Conservation (phyloP, 2,113 vertebrate genomes). For the Halcyon senegalensis region DNA sequence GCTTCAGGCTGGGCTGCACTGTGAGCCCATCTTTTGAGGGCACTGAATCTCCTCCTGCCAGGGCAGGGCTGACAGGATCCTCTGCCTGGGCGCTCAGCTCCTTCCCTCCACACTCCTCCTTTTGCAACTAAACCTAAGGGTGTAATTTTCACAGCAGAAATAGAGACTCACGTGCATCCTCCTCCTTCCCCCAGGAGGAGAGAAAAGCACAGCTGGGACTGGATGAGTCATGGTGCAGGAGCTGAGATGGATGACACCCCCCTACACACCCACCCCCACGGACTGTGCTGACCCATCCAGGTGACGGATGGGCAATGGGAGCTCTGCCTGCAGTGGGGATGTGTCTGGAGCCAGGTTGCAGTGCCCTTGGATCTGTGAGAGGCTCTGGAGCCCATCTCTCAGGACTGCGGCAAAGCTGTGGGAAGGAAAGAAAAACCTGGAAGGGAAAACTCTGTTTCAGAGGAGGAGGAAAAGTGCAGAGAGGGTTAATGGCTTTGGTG, state of each 20-base stretch:
- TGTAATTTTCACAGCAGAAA: conserved; percentile 15
- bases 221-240: conserved; percentile 43
- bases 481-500: neutral
- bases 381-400: neutral
- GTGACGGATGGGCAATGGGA: neutral
- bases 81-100: neutral
- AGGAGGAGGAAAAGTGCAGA: neutral
- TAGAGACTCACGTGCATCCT: neutral
- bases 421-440: neutral
- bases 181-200: neutral
- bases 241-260: neutral
- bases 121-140: neutral
- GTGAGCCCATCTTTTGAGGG: neutral
- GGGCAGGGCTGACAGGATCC: neutral
- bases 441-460: neutral
- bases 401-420: neutral
- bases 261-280: neutral
- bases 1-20: neutral
- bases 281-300: fast-evolving
- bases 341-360: fast-evolving
- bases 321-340: neutral
- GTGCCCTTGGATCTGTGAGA: neutral
- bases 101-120: neutral
- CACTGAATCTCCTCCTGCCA: neutral
- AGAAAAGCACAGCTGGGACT: conserved; percentile 36